These are phyloP conservation scores for Theristus sp. DNA, from an alignment of 2,888 invertebrate species.

Conservation along the genomic window DNA sequence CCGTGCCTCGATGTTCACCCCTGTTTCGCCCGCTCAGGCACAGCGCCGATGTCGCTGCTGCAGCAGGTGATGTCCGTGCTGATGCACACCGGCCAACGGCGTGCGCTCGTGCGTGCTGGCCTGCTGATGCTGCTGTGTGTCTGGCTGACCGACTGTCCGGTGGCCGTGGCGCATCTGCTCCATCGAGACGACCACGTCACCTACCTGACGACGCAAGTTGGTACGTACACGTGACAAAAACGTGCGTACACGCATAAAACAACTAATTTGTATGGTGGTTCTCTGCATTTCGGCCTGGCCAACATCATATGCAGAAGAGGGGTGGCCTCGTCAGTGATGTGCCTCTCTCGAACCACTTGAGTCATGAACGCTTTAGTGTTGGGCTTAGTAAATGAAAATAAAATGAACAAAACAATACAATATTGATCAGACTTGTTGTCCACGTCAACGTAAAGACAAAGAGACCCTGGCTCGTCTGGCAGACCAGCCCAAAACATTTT, in stretches of 20 bases:
- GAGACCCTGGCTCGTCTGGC: too few species aligned
- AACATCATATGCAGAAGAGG: too few species aligned
- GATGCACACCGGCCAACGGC: conserved; percentile 52
- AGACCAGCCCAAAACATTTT: too few species aligned
- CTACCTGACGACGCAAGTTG: conserved; percentile 14
- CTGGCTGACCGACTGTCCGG: conserved; percentile 66
- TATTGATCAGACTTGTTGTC: neutral
- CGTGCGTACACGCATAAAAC: too few species aligned
- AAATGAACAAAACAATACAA: neutral
- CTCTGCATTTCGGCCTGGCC: too few species aligned
- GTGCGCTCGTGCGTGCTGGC: conserved; percentile 46
- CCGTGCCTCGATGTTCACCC: too few species aligned
- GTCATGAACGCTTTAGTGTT: too few species aligned
- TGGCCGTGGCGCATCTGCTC: conserved; percentile 63
- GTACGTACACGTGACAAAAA: too few species aligned
- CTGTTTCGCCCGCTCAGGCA: neutral
- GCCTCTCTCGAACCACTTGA: too few species aligned
- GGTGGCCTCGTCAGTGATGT: too few species aligned
- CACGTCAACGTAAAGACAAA: too few species aligned
- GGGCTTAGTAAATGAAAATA: neutral
- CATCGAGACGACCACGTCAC: conserved; percentile 22
- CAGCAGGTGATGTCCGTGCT: conserved; percentile 51
- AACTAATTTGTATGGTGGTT: too few species aligned
- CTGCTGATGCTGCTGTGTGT: conserved; percentile 69
- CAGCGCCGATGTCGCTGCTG: conserved; percentile 63